Conservation (phyloP, 2,888 invertebrate genomes). For the Calameuta idolon region DNA sequence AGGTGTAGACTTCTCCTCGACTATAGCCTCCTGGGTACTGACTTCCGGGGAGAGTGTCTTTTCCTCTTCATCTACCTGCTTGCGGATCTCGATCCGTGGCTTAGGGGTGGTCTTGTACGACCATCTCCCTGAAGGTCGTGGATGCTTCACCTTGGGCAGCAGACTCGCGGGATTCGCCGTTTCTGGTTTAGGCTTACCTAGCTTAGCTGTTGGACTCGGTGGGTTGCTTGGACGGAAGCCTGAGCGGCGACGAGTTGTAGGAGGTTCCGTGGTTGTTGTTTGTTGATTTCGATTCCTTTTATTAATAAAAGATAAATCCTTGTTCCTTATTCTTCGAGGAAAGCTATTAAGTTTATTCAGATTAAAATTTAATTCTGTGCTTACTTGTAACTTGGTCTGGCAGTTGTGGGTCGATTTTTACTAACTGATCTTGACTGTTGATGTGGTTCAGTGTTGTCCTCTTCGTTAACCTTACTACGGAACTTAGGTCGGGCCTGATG, state of each 20-base stretch:
- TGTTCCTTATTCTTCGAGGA: background rate
- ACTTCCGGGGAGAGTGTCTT: slow-evolving; percentile 53
- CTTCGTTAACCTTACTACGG: slow-evolving; percentile 60
- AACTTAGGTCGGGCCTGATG: slow-evolving; percentile 55
- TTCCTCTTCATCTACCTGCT: slow-evolving; percentile 69
- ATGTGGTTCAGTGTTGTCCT: slow-evolving; percentile 46
- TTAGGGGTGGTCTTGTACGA: slow-evolving; percentile 91
- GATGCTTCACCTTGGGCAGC: slow-evolving; percentile 84
- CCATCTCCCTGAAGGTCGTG: slow-evolving; percentile 88
- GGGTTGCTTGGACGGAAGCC: slow-evolving; percentile 78
- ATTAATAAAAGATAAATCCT: background rate
- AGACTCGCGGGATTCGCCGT: slow-evolving; percentile 71
- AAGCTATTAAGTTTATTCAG: background rate
- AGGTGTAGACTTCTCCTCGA: slow-evolving; percentile 19
- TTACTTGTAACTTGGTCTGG: slow-evolving; percentile 66
- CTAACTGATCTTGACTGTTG: slow-evolving; percentile 46
- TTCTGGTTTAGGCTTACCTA: slow-evolving; percentile 65
- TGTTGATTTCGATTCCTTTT: slow-evolving; percentile 37
- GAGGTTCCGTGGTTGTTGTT: slow-evolving; percentile 53
- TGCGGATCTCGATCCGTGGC: slow-evolving; percentile 84
- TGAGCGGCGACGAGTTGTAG: slow-evolving; percentile 67
- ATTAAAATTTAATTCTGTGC: slow-evolving; percentile 33
- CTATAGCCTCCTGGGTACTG: slow-evolving; percentile 65
- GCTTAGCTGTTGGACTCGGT: slow-evolving; percentile 67
- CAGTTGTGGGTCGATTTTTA: slow-evolving; percentile 58